phyloP scores from a whole-genome alignment of 2,797 vertebrate species.

The Xyrichtys novacula region DNA sequence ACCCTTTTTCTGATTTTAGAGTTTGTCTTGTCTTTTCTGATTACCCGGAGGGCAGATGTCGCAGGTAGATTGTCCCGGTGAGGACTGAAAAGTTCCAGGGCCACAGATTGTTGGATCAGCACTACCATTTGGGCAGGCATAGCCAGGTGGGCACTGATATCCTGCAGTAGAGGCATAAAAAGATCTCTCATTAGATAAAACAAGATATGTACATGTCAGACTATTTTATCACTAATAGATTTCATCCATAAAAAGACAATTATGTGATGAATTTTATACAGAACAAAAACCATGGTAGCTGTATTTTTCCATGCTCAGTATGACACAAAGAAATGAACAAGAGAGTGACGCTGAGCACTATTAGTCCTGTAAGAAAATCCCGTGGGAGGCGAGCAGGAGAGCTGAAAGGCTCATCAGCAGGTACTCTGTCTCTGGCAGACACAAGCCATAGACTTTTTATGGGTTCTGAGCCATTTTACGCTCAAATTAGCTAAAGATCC shows the following conservation, averaged over 20 bases:
- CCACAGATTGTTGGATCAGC: constrained; percentile 82
- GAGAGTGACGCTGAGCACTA: constrained; percentile 9
- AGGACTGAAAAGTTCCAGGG: constrained; percentile 88
- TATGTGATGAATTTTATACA: background rate
- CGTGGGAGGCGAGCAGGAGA: constrained; percentile 51
- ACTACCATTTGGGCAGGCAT: constrained; percentile 79
- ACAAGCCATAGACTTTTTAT: constrained; percentile 52
- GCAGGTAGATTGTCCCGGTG: constrained; percentile 80
- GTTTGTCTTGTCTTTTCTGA: constrained; percentile 28
- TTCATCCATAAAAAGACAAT: constrained; percentile 4
- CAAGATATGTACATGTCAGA: background rate
- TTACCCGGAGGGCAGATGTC: constrained; percentile 81
- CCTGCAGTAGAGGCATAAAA: constrained; percentile 67
- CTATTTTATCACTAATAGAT: background rate
- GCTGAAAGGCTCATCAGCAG: constrained; percentile 42
- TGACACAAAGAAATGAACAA: constrained; percentile 30
- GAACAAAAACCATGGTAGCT: constrained; percentile 14
- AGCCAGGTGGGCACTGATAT: constrained; percentile 83
- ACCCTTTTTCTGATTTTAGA: background rate
- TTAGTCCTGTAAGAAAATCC: constrained; percentile 40
- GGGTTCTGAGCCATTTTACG: constrained; percentile 64
- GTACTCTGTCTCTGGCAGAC: constrained; percentile 52
- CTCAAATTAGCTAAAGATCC: constrained; percentile 58
- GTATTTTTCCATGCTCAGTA: constrained; percentile 18
- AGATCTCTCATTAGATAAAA: constrained; percentile 17